Base-by-base conservation (phyloP, 2,888 invertebrate genomes). In the Pterostichus niger region DNA sequence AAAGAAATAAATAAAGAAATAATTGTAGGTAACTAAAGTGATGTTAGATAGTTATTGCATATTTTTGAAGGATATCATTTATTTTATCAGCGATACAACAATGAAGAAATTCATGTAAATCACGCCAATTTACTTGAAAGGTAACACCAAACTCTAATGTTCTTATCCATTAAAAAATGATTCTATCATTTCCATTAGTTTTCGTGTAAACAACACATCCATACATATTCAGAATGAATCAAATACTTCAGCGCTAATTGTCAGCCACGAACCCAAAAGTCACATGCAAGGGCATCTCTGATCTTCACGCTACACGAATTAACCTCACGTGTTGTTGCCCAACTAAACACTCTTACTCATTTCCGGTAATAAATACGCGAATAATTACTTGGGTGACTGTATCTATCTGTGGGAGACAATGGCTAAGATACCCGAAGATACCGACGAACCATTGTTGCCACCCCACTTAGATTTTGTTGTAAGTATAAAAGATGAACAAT, bases 231-330 rank as follows among this genome's bases (percentile, higher is more conserved):
- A 64, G 64, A 64, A 79, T 49, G 49, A 82, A 75, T 82, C 75
- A 82, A 82, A 82, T 82, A 82, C 75, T 82, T 82, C 33, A 84
- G 84, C 83, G 77, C 85, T 87, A 87, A 88, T 88, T 87, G 87
- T 86, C 86, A 85, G 84, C 88, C 87, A 81, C 87, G 87, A 88
- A 89, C 88, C 88, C 86, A 87, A 87, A 85, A 86, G 84, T 86
- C 85, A 86, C 85, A 85, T 73, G 86, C 89, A 89, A 90, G 90
- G 90, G 86, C 89, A 90, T 90, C 90, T 87, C 84, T 68, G 85
- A 89, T 89, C 89, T 90, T 90, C 85, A 89, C 88, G 89, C 86
- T 88, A 87, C 86, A 87, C 83, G 87, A 86, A 86, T 85, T 86
- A 87, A 88, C 87, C 87, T 87, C 86, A 85, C 84, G 84, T 86